Conservation (phyloP, 2,113 vertebrate species). For the Ariopsis seemanni region DNA sequence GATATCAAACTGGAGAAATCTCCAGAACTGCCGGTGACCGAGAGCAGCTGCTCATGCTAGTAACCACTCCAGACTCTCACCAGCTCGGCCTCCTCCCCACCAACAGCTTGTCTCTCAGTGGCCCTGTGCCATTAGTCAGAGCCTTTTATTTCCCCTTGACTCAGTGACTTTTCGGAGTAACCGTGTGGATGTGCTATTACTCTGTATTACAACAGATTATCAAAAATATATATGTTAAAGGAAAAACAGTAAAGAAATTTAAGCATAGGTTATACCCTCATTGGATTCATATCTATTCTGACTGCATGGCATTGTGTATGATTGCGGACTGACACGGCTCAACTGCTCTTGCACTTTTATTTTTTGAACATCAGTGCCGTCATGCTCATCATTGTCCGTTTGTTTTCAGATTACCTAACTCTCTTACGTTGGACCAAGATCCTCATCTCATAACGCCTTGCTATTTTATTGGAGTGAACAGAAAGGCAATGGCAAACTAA, state of each 20-base stretch:
- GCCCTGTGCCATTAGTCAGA: constrained; percentile 67
- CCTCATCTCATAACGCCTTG: constrained; percentile 51
- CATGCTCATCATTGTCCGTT: constrained; percentile 71
- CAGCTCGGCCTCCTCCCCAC: constrained; percentile 59
- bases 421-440: constrained; percentile 54
- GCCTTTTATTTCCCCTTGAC: constrained; percentile 68
- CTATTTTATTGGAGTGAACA: constrained; percentile 55
- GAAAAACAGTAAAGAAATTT: constrained; percentile 61
- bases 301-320: constrained; percentile 87
- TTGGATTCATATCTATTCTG: constrained; percentile 70
- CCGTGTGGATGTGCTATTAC: constrained; percentile 79
- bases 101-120: constrained; percentile 76
- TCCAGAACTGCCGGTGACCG: constrained; percentile 84
- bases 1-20: constrained; percentile 90
- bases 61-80: constrained; percentile 59
- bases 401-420: constrained; percentile 64
- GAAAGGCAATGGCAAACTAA: constrained; percentile 38
- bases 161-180: constrained; percentile 80
- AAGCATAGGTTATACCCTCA: constrained; percentile 65
- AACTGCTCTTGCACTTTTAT: constrained; percentile 76
- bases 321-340: constrained; percentile 79
- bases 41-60: constrained; percentile 88
- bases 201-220: constrained; percentile 73
- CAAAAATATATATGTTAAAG: constrained; percentile 50
- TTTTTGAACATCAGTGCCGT: constrained; percentile 76